Percentiles rank a stretch among this genome's conserved stretches.
Conservation (phyloP, 2,797 vertebrate genomes). For the Hoplostethus mediterraneus region DNA sequence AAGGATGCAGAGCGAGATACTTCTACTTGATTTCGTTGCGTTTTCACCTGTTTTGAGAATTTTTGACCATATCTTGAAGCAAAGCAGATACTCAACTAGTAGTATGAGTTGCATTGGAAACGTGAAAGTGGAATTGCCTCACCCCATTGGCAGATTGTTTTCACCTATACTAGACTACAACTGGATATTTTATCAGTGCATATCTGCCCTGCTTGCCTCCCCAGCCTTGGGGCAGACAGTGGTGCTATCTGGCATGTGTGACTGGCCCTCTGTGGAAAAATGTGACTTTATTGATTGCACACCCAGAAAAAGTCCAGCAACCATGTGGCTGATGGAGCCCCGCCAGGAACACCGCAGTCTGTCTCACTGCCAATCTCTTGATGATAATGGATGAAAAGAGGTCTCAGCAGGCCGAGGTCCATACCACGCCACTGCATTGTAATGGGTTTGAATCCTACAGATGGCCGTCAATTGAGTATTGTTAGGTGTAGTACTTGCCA, state of each 20-base stretch:
- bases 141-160: neutral
- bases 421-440: constrained; percentile 22
- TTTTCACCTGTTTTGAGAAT: no score
- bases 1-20: no score
- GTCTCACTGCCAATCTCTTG: constrained; percentile 25
- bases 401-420: constrained; percentile 24
- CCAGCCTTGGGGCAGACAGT: neutral
- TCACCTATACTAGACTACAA: neutral
- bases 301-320: constrained; percentile 16
- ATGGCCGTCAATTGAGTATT: no score
- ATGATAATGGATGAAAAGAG: neutral
- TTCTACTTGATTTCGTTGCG: no score
- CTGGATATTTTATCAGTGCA: neutral
- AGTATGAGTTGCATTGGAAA: no score
- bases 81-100: no score
- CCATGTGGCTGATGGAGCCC: constrained; percentile 23
- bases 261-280: constrained; percentile 25
- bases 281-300: constrained; percentile 41
- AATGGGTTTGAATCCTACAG: neutral
- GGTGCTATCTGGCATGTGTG: constrained; percentile 10
- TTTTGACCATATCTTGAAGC: no score
- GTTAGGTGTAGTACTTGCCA: no score
- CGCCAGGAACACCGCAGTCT: constrained; percentile 29
- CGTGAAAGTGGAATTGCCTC: no score
- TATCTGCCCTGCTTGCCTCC: neutral